Evolutionary conservation across 2,888 invertebrate genomes (phyloP), one percentile per base, ranked within the genome.

Genomic region (Meganola albula): DNA sequence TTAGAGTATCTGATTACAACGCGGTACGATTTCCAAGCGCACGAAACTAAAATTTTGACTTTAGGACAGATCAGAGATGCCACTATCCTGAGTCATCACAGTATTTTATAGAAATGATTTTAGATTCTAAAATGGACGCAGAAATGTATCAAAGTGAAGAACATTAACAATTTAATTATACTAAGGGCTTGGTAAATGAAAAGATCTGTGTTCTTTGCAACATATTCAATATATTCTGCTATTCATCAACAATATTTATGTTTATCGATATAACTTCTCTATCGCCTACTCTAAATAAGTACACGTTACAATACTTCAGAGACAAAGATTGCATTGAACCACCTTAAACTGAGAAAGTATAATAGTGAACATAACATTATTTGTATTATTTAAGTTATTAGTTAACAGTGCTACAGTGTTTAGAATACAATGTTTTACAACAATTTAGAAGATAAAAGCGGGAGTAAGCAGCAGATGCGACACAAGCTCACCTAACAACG

Each of bases 321-420:
- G 84, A 83, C 78, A 82, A 83, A 82, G 77, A 76, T 84, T 84
- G 84, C 84, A 84, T 83, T 84, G 84, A 84, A 82, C 69, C 83
- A 74, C 73, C 80, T 41, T 57, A 65, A 66, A 79, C 68, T 72
- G 72, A 79, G 67, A 73, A 64, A 74, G 63, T 73, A 73, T 67
- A n/a, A n/a, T n/a, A 74, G 73, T 78, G 76, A 74, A 72, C 65
- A 68, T 72, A 71, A 70, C 63, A 68, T 70, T 70, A 69, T 71
- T 68, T 56, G 61, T 65, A 61, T 66, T 70, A 63, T 65, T 65
- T 66, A 73, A 71, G 63, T 66, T 62, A 57, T 66, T 74, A 62
- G 61, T 78, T 79, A 72, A 70, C 63, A 78, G 60, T 71, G 63
- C 78, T 79, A 82, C 73, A 65, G 72, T 79, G 70, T 74, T 78